Evolutionary conservation across 2,888 invertebrate genomes (phyloP), one percentile per base, ranked within the genome.

Genomic region (Agonum fuliginosum): DNA sequence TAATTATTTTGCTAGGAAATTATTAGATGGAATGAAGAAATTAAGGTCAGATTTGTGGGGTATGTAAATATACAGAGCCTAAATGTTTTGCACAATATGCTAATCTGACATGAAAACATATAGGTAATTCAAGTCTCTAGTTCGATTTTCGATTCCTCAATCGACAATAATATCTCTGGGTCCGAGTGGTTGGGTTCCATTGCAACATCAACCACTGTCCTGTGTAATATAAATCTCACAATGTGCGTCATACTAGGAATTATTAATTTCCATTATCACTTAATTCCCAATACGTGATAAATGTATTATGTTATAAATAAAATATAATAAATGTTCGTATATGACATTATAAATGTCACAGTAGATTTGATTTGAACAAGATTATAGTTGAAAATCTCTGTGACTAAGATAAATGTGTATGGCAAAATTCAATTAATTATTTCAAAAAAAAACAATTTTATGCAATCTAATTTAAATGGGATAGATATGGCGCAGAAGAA

Each of bases 41-140:
- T 62, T 62, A 62, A 62, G 58, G 58, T 62, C 58, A 62, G 58
- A 62, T 62, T 51, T 51, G 51, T 12, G 22, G 51, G 37, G 22
- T 22, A 51, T 51, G 22, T 22, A 51, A 51, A 12, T 22, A 51
- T 22, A 12, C 51, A 51, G 0, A 17, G 17, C 19, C 46, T n/a
- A n/a, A n/a, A n/a, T n/a, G n/a, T n/a, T n/a, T n/a, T n/a, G n/a
- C n/a, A n/a, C n/a, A n/a, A n/a, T n/a, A n/a, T n/a, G n/a, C n/a
- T n/a, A n/a, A n/a, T n/a, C n/a, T n/a, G n/a, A n/a, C n/a, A n/a
- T n/a, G n/a, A n/a, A n/a, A n/a, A n/a, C n/a, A n/a, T n/a, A n/a
- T n/a, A n/a, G n/a, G n/a, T n/a, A n/a, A n/a, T n/a, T n/a, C n/a
- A n/a, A n/a, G n/a, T n/a, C n/a, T n/a, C n/a, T n/a, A n/a, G n/a